These are phyloP conservation scores for Podargus strigoides DNA, from an alignment of 2,797 vertebrate genomes.

Conservation along the genomic window DNA sequence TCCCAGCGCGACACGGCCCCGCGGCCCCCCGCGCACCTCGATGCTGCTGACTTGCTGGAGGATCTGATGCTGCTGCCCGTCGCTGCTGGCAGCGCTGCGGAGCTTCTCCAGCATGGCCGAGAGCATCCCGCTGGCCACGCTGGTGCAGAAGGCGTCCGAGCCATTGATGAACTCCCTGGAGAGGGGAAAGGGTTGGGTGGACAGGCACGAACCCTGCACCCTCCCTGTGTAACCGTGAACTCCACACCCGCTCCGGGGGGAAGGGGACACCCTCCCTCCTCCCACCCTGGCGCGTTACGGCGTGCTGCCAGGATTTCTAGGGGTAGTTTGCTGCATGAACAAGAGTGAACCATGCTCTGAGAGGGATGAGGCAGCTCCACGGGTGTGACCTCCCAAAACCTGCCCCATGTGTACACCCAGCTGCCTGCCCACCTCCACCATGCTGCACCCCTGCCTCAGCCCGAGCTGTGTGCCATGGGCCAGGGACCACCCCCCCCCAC, in stretches of 20 bases:
- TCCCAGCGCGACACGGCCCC: not conserved
- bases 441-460: too few species aligned
- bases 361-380: not conserved
- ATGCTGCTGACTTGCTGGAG: not conserved
- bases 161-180: constrained; percentile 74
- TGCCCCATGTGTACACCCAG: not conserved
- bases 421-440: not conserved
- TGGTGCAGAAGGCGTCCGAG: constrained; percentile 67
- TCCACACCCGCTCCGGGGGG: fast-evolving
- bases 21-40: too few species aligned
- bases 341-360: not conserved
- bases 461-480: not conserved
- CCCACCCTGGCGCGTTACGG: not conserved
- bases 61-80: constrained; percentile 58
- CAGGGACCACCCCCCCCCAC: not conserved
- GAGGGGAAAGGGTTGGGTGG: not conserved
- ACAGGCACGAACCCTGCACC: fast-evolving
- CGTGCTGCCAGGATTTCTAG: not conserved
- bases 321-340: too few species aligned
- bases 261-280: not conserved
- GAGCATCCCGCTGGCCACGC: constrained; percentile 59
- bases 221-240: not conserved
- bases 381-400: not conserved
- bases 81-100: not conserved
- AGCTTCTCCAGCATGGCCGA: constrained; percentile 69